Percentiles rank a stretch among this genome's conserved stretches.
These are phyloP conservation scores for Tyrophagus putrescentiae DNA, from an alignment of 1,140 invertebrate genomes.

Conservation along the genomic window DNA sequence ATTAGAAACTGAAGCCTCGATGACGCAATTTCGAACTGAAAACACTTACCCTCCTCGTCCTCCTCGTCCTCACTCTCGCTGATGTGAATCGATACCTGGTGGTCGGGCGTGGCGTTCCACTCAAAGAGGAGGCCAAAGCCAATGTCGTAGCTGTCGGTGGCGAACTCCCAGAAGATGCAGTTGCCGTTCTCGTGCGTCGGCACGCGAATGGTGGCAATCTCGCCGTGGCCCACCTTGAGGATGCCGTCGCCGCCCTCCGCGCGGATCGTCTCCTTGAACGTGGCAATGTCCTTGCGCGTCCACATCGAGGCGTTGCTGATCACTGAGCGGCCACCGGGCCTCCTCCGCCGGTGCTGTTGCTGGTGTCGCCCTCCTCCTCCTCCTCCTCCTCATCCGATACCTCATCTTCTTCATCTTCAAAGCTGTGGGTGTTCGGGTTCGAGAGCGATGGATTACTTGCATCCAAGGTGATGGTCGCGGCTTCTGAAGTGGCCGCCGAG, in stretches of 20 bases:
- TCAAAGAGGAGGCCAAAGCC: constrained; percentile 98
- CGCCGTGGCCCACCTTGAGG: constrained; percentile 90
- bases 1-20: neutral
- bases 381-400: neutral
- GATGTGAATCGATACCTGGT: constrained; percentile 66
- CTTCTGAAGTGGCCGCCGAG: too few species aligned
- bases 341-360: constrained; percentile 8
- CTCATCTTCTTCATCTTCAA: constrained; percentile 11
- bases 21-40: neutral
- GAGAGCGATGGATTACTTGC: too few species aligned
- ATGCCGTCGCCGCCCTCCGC: constrained; percentile 72
- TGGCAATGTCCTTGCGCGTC: constrained; percentile 75
- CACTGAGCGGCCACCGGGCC: constrained; percentile 39
- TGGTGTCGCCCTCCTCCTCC: neutral
- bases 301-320: constrained; percentile 66
- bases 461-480: too few species aligned
- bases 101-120: constrained; percentile 72
- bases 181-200: constrained; percentile 88
- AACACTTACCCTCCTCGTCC: constrained; percentile 46
- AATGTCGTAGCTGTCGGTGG: constrained; percentile 94
- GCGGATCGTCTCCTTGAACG: constrained; percentile 74
- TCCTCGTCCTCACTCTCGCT: constrained; percentile 81
- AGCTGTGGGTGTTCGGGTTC: too few species aligned
- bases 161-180: constrained; percentile 98
- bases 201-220: constrained; percentile 90